Base-by-base conservation (phyloP, 2,797 vertebrate genomes). In the Todus mexicanus region DNA sequence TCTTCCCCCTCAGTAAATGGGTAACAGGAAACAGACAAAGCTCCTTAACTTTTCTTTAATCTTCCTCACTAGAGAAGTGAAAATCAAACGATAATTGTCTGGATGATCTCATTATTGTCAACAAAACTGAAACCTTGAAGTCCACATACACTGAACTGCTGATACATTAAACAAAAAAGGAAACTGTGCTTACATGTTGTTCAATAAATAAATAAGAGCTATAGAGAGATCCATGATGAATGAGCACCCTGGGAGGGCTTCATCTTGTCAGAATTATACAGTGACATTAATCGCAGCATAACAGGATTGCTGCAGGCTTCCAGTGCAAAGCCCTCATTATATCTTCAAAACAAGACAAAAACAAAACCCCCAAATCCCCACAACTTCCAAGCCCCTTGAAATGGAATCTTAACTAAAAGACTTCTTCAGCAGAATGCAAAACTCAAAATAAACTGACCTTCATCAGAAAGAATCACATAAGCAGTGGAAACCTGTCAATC, bases 81-180 rank as follows among this genome's bases (percentile, higher is more conserved):
- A 97, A 97, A 97, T 97, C 97, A 97, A 97, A 97, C 85, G 48
- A 91, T 97, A 97, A 98, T 97, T 98, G 96, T 98, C 97, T 96
- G 93, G 97, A 96, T 98, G 97, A 97, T 97, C 97, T 98, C 97
- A 97, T 97, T 97, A 97, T 97, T 97, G 96, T 97, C 97, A 97
- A 97, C 97, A 97, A 96, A 97, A 97, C 90, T 92, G 93, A 87
- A 97, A 94, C 96, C 94, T 97, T 97, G 97, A 97, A 97, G 95
- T 97, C 96, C 87, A 53, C 86, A 94, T 86, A 92, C 90, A 79
- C 92, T 96, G 96, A 96, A 97, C 97, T 29, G 90, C 87, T 95
- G 95, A 96, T 97, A 97, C 91, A 89, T 96, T 95, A 96, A 95
- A 97, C 95, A 96, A 97, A 95, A 97, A 96, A 94, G 93, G 77